phyloP scores from a whole-genome alignment of 1,140 invertebrate species.

The Drosophila melanica region DNA sequence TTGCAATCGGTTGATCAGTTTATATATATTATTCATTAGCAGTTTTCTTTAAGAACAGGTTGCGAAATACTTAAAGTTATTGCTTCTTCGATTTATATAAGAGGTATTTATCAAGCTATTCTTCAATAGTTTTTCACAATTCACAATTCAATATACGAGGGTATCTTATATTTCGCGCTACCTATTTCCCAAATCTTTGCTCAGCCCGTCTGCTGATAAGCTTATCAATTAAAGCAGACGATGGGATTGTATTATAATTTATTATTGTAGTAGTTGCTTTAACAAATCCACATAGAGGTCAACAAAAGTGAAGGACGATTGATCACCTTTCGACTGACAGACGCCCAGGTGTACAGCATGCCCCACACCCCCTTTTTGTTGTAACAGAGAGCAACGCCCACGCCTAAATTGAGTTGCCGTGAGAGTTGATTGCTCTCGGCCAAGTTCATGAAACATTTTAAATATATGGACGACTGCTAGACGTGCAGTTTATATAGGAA shows the following conservation, averaged over 20 bases:
- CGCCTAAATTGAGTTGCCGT: conserved; percentile 8
- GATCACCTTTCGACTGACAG: conserved; percentile 15
- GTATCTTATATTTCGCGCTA: conserved; percentile 17
- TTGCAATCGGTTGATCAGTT: background rate
- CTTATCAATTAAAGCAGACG: conserved; percentile 26
- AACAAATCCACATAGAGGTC: conserved; percentile 11
- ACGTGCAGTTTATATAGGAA: conserved; percentile 10
- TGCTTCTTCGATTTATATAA: no score
- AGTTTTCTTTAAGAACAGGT: no score
- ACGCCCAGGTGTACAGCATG: conserved; percentile 17
- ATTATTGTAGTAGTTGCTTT: background rate
- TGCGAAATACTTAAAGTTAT: no score
- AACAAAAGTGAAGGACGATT: conserved; percentile 19
- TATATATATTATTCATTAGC: background rate
- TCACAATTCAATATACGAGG: background rate
- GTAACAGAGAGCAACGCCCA: background rate
- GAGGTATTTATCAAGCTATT: background rate
- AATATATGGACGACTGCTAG: conserved; percentile 16
- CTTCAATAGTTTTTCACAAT: background rate
- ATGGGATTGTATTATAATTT: conserved; percentile 7
- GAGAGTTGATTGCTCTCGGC: conserved; percentile 27
- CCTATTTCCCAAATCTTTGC: conserved; percentile 16
- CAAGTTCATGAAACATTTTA: conserved; percentile 50
- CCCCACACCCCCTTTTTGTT: background rate
- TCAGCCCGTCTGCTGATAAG: conserved; percentile 34